Evolutionary conservation across 2,113 vertebrate genomes (phyloP), one percentile per base, ranked within the genome.

Genomic region (Pelodiscus sinensis): DNA sequence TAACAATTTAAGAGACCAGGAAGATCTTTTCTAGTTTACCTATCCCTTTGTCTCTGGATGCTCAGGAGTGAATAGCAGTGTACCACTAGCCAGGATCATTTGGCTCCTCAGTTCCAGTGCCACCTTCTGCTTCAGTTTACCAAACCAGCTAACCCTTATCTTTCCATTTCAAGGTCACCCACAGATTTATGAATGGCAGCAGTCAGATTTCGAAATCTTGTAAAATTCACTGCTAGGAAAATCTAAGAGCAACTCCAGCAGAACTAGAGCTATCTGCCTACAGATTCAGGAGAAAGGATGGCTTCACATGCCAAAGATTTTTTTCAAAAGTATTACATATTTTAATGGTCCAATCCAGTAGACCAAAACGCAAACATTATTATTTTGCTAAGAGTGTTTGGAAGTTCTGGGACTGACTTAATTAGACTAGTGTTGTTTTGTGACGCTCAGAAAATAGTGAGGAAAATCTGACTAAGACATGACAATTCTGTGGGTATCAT

Each of bases 381-480:
- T 75, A 79, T 52, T 90, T 93, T 92, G 24, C 21, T 15, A 84
- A 56, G n/a, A 35, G 57, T 15, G 10, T 79, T 77, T 79, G 6
- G 19, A 90, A 90, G 79, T 90, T 93, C 38, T 44, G 19, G 25
- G 38, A 8, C n/a, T 80, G 79, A 82, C 82, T 79, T 58, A 25
- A 14, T 27, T 25, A 21, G 22, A 75, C 38, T 44, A 75, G 8
- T 44, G 44, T 16, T 82, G 16, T 50, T 62, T 52, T 62, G 13
- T 12, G 81, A 44, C 2, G 9, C 2, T 2, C 50, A 90, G 80
- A 92, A 77, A 92, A 79, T 65, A 44, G 44, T 44, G 44, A 44
- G 44, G 44, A 44, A 44, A 44, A 44, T 44, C 44, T 44, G 44
- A 44, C 44, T 44, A 44, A 44, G 44, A 44, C 7, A 44, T 44